phyloP scores from a whole-genome alignment of 2,113 vertebrate species.

The Gadus chalcogrammus region DNA sequence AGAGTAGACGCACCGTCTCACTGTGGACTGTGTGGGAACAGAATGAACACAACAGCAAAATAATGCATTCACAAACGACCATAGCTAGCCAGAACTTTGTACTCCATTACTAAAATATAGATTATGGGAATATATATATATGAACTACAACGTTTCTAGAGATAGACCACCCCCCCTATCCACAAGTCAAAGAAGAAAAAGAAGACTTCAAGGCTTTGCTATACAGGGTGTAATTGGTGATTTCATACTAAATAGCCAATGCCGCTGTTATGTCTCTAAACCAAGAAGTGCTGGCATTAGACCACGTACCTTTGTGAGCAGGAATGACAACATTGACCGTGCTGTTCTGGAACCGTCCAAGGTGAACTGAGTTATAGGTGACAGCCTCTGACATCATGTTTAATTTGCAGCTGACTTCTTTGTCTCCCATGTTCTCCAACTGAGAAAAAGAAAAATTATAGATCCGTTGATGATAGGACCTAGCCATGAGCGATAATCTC shows the following conservation, averaged over 20 bases:
- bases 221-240: too few relatives aligned
- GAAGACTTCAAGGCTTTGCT: neutral
- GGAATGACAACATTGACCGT: conserved; percentile 51
- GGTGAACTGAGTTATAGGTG: conserved; percentile 67
- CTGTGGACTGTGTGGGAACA: conserved; percentile 56
- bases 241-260: too few relatives aligned
- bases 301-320: conserved; percentile 53
- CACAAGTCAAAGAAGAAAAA: neutral
- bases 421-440: conserved; percentile 62
- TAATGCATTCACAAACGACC: neutral
- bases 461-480: neutral
- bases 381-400: conserved; percentile 55
- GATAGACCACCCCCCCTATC: neutral
- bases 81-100: too few relatives aligned
- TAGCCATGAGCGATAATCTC: neutral
- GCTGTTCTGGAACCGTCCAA: conserved; percentile 60
- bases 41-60: neutral
- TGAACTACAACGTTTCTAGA: too few relatives aligned
- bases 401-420: conserved; percentile 53
- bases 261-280: too few relatives aligned
- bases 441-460: neutral
- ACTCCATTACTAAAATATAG: too few relatives aligned
- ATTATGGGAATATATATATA: too few relatives aligned
- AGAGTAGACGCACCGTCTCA: conserved; percentile 69
- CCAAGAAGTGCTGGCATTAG: neutral